These are phyloP conservation scores for Lagocephalus sceleratus DNA, from an alignment of 2,797 vertebrate genomes.

Conservation along the genomic window DNA sequence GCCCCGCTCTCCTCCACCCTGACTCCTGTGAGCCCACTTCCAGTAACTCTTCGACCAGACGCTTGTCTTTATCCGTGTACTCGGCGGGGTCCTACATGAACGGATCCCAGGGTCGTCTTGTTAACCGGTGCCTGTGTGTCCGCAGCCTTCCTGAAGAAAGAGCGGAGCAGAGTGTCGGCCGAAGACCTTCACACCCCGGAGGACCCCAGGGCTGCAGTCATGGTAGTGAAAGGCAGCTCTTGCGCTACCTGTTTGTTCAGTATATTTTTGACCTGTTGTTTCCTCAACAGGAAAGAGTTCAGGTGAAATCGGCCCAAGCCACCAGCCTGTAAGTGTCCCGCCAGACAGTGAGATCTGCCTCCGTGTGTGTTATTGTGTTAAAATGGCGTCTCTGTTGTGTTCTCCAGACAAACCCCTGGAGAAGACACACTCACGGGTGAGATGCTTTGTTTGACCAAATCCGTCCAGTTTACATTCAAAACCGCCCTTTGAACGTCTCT, in stretches of 20 bases:
- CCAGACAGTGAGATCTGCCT: not conserved
- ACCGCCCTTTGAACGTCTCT: too few relatives aligned
- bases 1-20: slow-evolving; percentile 71
- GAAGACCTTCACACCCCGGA: slow-evolving; percentile 82
- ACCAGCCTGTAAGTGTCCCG: slow-evolving; percentile 85
- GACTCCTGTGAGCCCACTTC: slow-evolving; percentile 64
- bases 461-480: not conserved
- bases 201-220: slow-evolving; percentile 81
- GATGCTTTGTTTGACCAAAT: slow-evolving; percentile 31
- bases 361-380: slow-evolving; percentile 1
- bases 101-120: not conserved
- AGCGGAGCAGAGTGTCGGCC: slow-evolving; percentile 75
- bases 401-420: slow-evolving; percentile 74
- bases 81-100: not conserved
- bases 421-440: slow-evolving; percentile 88
- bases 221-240: slow-evolving; percentile 76
- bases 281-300: slow-evolving; percentile 85
- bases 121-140: slow-evolving; percentile 22
- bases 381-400: not conserved
- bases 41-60: not conserved
- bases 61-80: too few relatives aligned
- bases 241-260: not conserved
- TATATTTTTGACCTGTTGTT: not conserved
- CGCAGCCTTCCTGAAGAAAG: slow-evolving; percentile 78
- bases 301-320: slow-evolving; percentile 85